Evolutionary conservation across 2,888 invertebrate genomes (phyloP).

Genomic region (Dryobota labecula): DNA sequence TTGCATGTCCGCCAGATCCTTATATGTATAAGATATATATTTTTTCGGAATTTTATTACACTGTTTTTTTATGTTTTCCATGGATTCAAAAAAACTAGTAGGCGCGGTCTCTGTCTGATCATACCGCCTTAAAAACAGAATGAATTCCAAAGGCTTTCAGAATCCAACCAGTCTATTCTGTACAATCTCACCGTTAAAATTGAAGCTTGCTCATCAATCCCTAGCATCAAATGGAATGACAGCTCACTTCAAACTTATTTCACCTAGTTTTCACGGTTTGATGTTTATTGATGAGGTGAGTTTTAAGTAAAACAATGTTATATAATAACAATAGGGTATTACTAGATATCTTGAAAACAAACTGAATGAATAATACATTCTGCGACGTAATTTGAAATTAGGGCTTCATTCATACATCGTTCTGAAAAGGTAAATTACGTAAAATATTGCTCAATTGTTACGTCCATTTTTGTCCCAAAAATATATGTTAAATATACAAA

Average conservation of each 20-base stretch:
- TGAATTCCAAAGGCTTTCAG: not conserved
- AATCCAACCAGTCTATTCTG: not conserved
- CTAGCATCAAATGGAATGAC: not conserved
- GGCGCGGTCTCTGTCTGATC: no score
- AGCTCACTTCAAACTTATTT: not conserved
- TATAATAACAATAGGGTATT: not conserved
- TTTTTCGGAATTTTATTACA: no score
- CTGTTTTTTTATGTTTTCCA: no score
- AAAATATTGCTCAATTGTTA: not conserved
- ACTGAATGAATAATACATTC: not conserved
- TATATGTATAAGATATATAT: no score
- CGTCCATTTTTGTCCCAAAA: not conserved
- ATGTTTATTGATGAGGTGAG: not conserved
- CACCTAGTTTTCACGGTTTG: no score
- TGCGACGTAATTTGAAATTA: not conserved
- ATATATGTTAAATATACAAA: accelerated
- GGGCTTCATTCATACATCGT: not conserved
- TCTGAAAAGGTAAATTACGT: constrained; percentile 2
- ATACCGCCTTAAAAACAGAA: not conserved
- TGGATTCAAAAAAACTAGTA: no score
- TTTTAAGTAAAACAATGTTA: not conserved
- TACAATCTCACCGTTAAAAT: not conserved
- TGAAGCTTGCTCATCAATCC: no score
- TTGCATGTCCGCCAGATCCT: no score
- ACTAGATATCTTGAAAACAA: not conserved